Percentiles rank a stretch among this genome's conserved stretches.
These are phyloP conservation scores for Aphaenogaster rudis DNA, from an alignment of 1,140 invertebrate species.

Conservation along the genomic window DNA sequence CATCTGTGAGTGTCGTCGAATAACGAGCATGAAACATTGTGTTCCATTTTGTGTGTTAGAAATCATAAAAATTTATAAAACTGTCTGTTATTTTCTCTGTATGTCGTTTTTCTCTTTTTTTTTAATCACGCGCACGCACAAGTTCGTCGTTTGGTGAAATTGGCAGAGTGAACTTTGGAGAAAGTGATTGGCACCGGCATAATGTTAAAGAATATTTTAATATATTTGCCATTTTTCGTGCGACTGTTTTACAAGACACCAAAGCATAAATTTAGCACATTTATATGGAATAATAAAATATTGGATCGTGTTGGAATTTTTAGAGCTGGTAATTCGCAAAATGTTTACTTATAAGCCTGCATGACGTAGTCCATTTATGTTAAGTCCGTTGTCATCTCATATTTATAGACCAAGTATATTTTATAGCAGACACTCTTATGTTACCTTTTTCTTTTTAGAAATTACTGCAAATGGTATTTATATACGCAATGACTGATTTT, in stretches of 20 bases:
- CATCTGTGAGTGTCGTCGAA: constrained; percentile 25
- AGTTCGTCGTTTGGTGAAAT: constrained; percentile 35
- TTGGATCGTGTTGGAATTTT: constrained; percentile 35
- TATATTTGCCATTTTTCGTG: constrained; percentile 34
- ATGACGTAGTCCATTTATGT: constrained; percentile 52
- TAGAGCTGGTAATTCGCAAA: constrained; percentile 27
- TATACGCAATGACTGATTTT: constrained; percentile 37
- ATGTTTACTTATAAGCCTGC: constrained; percentile 25
- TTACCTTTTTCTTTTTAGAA: constrained; percentile 29
- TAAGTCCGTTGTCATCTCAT: constrained; percentile 44
- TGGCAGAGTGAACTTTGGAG: constrained; percentile 29
- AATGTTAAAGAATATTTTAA: constrained; percentile 6
- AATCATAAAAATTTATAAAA: constrained; percentile 25
- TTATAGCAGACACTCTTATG: constrained; percentile 13
- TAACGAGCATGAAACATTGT: constrained; percentile 52
- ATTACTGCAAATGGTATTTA: constrained; percentile 36
- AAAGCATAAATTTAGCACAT: constrained; percentile 56
- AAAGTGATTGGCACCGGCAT: constrained; percentile 12
- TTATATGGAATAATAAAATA: constrained; percentile 14
- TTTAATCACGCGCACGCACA: constrained; percentile 24
- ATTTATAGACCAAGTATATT: constrained; percentile 30
- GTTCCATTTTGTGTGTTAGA: constrained; percentile 12
- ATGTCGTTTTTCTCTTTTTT: constrained; percentile 3
- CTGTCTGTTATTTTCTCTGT: background rate
- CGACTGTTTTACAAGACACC: constrained; percentile 44